Conservation (phyloP, 92 coral and sea anemone genomes). For the Actinostola sp. region DNA sequence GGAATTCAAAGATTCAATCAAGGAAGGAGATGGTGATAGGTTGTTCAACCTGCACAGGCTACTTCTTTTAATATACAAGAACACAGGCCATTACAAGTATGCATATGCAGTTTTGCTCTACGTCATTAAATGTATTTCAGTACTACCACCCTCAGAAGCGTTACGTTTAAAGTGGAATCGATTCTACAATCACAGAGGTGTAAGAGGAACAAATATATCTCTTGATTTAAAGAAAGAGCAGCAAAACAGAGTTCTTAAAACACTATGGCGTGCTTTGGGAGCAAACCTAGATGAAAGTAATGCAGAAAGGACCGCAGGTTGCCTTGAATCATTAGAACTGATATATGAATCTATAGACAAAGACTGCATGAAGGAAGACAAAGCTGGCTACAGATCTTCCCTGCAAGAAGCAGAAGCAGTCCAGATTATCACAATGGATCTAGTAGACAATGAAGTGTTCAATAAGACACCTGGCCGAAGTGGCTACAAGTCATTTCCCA, state of each 20-base stretch:
- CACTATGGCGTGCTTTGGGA: conserved; percentile 56
- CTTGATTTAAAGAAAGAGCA: conserved; percentile 49
- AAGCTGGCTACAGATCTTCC: conserved; percentile 24
- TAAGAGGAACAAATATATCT: conserved; percentile 47
- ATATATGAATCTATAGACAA: conserved; percentile 44
- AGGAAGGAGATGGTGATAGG: conserved; percentile 37
- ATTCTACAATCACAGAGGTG: conserved; percentile 51
- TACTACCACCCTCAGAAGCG: conserved; percentile 40
- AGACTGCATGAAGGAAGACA: conserved; percentile 39
- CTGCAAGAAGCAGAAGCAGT: conserved; percentile 57
- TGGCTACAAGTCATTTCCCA: conserved; percentile 59
- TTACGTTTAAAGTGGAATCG: conserved; percentile 50
- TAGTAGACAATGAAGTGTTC: conserved; percentile 37
- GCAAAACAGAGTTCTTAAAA: conserved; percentile 46
- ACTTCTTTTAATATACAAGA: conserved; percentile 5
- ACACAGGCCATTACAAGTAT: conserved; percentile 14
- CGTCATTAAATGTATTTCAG: conserved; percentile 7
- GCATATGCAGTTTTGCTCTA: conserved; percentile 26
- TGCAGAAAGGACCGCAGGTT: conserved; percentile 68
- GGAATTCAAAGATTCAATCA: conserved; percentile 27
- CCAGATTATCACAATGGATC: conserved; percentile 33
- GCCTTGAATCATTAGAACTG: conserved; percentile 38
- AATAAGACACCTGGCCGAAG: conserved; percentile 29
- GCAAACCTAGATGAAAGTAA: conserved; percentile 52
- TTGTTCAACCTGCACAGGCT: conserved; percentile 23